phyloP scores from a whole-genome alignment of 2,797 vertebrate species.

The Pseudochirops corinnae region DNA sequence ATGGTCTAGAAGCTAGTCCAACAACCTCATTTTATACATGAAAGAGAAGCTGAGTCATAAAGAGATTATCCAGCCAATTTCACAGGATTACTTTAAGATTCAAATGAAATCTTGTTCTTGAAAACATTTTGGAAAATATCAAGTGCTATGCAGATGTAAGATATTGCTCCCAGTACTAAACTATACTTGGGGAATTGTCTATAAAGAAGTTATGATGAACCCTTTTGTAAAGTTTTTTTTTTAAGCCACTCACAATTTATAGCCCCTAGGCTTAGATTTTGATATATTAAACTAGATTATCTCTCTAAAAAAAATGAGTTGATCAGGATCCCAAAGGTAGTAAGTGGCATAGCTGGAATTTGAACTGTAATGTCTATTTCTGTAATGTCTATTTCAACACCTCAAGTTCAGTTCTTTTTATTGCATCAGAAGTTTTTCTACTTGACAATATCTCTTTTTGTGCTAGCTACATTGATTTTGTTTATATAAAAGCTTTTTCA shows the following conservation, averaged over 20 bases:
- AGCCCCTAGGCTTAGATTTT: background rate
- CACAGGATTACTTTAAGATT: background rate
- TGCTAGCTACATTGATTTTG: background rate
- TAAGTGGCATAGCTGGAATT: background rate
- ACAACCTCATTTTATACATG: background rate
- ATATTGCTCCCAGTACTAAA: background rate
- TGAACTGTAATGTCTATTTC: background rate
- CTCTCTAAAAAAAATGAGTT: conserved; percentile 15
- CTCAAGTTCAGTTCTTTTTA: background rate
- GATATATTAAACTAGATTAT: background rate
- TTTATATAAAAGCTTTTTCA: background rate
- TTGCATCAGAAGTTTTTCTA: background rate
- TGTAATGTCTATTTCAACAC: background rate
- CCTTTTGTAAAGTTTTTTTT: background rate
- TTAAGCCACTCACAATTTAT: background rate
- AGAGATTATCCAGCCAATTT: background rate
- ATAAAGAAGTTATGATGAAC: background rate
- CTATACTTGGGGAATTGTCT: background rate
- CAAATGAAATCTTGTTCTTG: background rate
- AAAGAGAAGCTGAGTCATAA: background rate
- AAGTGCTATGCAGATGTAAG: background rate
- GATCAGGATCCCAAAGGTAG: background rate
- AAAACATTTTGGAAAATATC: background rate
- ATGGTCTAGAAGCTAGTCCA: background rate
- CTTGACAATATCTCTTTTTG: background rate